A percentile compares a stretch with the other conserved stretches of the same genome.
Evolutionary conservation across 2,888 invertebrate species (phyloP).

Genomic region (Epiblema foenella): DNA sequence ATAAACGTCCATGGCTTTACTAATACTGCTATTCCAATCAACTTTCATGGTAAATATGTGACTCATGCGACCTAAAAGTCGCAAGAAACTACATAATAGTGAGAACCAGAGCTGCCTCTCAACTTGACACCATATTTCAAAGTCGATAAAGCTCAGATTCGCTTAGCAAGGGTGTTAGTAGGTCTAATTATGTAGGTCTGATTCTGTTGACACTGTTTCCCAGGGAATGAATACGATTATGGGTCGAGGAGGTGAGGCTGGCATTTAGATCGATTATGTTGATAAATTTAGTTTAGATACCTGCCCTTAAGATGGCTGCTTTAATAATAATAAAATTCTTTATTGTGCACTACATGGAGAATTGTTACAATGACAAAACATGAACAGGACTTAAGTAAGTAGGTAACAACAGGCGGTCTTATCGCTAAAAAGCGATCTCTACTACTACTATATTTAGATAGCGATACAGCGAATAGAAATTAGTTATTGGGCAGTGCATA

Average conservation of each 20-base stretch:
- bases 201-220: conserved; percentile 10
- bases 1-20: too few species aligned
- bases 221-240: neutral
- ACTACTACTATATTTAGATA: too few species aligned
- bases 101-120: neutral
- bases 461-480: too few species aligned
- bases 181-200: conserved; percentile 3
- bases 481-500: too few species aligned
- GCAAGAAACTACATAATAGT: conserved; percentile 17
- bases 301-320: neutral
- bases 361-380: too few species aligned
- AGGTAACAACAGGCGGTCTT: too few species aligned
- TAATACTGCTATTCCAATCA: neutral
- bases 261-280: neutral
- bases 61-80: neutral
- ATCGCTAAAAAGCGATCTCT: too few species aligned
- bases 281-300: neutral
- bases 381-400: too few species aligned
- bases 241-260: neutral
- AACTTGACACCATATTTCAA: neutral
- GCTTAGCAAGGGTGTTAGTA: neutral
- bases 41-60: neutral
- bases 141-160: neutral
- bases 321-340: too few species aligned
- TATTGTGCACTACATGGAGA: too few species aligned